These are phyloP conservation scores for Cerceris rybyensis DNA, from an alignment of 2,888 invertebrate genomes.

Conservation along the genomic window DNA sequence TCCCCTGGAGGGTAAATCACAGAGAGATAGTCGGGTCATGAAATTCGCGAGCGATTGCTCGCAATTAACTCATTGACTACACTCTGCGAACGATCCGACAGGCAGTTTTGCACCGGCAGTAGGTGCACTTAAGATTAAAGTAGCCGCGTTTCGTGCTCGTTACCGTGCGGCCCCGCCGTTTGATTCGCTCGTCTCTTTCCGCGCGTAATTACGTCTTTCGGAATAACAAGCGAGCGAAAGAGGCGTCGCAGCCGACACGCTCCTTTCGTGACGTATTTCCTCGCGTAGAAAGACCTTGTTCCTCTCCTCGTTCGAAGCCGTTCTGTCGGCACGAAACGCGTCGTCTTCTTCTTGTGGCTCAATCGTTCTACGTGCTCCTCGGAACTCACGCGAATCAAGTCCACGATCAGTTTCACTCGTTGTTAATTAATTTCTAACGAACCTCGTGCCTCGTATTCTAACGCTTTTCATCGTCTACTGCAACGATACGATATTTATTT, in stretches of 20 bases:
- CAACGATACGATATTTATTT: too few species aligned
- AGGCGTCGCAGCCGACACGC: conserved; percentile 20
- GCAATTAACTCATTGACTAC: conserved; percentile 40
- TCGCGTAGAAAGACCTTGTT: background rate
- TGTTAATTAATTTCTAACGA: too few species aligned
- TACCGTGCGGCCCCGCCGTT: conserved; percentile 15
- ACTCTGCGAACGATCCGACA: conserved; percentile 13
- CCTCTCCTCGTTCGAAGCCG: background rate
- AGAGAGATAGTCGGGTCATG: background rate
- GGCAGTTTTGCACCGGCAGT: conserved; percentile 16
- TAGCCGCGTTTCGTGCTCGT: conserved; percentile 37
- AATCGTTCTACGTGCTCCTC: background rate
- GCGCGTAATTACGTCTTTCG: conserved; percentile 33
- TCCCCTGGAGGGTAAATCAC: too few species aligned
- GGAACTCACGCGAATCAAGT: background rate
- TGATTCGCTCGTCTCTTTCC: conserved; percentile 17
- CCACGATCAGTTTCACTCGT: too few species aligned
- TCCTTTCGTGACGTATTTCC: conserved; percentile 12
- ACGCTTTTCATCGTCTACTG: too few species aligned
- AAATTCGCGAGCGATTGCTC: background rate
- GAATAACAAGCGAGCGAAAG: conserved; percentile 22
- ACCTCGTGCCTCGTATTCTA: too few species aligned
- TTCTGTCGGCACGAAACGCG: conserved; percentile 23
- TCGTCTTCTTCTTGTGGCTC: conserved; percentile 6
- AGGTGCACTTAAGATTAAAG: conserved; percentile 30